phyloP scores from a whole-genome alignment of 2,888 invertebrate species.

The Chironomus riparius region DNA sequence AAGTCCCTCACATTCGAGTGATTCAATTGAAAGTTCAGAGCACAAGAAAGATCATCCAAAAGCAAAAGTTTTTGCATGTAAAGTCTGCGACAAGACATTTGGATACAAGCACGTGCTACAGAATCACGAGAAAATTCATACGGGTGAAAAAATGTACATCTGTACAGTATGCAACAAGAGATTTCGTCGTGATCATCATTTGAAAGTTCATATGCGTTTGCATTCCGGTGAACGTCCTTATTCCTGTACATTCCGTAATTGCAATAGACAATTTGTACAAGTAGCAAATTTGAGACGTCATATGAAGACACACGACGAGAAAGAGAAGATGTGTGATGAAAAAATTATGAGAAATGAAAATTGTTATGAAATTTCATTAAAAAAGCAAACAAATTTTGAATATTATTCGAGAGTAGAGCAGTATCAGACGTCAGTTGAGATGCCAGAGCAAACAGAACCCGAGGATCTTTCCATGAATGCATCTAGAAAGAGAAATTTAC shows the following conservation, averaged over 20 bases:
- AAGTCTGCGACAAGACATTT: slow-evolving; percentile 77
- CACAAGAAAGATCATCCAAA: slow-evolving; percentile 45
- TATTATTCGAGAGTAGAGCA: not conserved
- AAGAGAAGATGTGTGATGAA: slow-evolving; percentile 53
- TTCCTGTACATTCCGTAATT: slow-evolving; percentile 66
- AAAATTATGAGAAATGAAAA: slow-evolving; percentile 52
- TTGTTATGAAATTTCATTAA: slow-evolving; percentile 45
- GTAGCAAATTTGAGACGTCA: slow-evolving; percentile 86
- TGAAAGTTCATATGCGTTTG: slow-evolving; percentile 85
- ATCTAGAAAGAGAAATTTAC: not conserved
- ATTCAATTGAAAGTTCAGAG: slow-evolving; percentile 26
- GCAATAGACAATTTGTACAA: slow-evolving; percentile 87
- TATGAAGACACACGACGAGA: slow-evolving; percentile 81
- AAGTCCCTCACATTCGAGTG: slow-evolving; percentile 44
- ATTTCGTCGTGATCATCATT: slow-evolving; percentile 85
- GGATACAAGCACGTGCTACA: slow-evolving; percentile 92
- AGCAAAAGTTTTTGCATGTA: slow-evolving; percentile 82
- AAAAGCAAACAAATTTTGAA: slow-evolving; percentile 30
- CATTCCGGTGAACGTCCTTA: slow-evolving; percentile 93
- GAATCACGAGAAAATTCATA: slow-evolving; percentile 89
- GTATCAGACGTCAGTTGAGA: slow-evolving; percentile 31
- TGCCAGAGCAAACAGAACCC: slow-evolving; percentile 84
- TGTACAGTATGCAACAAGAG: slow-evolving; percentile 86
- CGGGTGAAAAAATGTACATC: slow-evolving; percentile 85
- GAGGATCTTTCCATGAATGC: slow-evolving; percentile 68